phyloP scores from a whole-genome alignment of 64 coral and sea anemone species.

The Astreopora myriophthalma region DNA sequence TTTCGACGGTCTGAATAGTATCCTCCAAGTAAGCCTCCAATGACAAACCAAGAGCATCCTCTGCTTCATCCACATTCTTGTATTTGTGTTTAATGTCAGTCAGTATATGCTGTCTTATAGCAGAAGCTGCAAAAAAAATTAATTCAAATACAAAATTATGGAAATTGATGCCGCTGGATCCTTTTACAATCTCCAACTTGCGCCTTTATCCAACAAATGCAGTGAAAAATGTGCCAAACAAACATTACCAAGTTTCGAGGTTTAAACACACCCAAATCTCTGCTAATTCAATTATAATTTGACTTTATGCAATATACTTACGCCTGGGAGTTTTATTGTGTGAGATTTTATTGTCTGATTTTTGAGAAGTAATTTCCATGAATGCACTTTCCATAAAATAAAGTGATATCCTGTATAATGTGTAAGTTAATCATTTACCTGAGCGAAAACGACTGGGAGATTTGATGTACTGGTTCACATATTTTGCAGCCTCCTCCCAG shows the following conservation, averaged over 20 bases:
- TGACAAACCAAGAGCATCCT: constrained; percentile 4
- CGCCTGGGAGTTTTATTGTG: no score
- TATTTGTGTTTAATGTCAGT: background rate
- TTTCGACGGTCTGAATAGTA: background rate
- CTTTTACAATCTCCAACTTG: no score
- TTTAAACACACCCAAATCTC: no score
- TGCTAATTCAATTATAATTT: no score
- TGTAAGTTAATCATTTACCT: background rate
- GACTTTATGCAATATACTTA: no score
- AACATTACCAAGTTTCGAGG: no score
- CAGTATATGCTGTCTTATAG: background rate
- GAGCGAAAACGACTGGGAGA: background rate
- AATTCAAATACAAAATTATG: background rate
- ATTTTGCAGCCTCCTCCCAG: background rate
- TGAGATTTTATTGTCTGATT: no score
- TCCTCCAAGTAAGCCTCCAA: background rate
- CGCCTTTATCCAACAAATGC: no score
- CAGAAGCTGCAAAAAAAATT: constrained; percentile 14
- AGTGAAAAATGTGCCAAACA: no score
- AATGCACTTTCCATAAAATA: no score
- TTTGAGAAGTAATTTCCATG: no score
- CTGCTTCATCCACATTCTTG: constrained; percentile 5
- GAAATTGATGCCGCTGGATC: background rate
- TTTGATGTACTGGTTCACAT: background rate
- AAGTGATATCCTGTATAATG: no score